Conservation (phyloP, 2,797 vertebrate species). For the Sarcophilus harrisii region DNA sequence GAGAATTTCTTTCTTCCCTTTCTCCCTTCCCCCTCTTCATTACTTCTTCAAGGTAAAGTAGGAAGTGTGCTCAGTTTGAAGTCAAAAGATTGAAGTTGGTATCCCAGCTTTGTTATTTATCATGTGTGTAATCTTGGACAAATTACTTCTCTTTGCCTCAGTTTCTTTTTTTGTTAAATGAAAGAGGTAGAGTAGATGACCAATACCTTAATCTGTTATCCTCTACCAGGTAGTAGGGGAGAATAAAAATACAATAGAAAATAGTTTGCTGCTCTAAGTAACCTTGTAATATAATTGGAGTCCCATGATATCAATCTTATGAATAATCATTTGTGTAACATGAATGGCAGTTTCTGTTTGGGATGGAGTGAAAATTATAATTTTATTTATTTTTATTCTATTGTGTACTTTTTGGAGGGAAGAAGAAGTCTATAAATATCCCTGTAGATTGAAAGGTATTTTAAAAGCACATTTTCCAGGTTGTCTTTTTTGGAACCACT, state of each 20-base stretch:
- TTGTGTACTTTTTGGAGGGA: background rate
- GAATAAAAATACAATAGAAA: background rate
- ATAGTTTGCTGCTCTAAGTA: background rate
- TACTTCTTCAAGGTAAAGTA: background rate
- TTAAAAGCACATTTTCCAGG: background rate
- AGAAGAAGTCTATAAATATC: background rate
- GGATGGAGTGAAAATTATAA: background rate
- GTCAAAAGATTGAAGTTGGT: background rate
- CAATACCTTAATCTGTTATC: background rate
- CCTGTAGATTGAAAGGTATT: background rate
- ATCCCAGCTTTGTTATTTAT: background rate
- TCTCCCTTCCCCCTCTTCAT: background rate
- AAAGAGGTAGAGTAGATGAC: background rate
- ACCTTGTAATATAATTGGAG: background rate
- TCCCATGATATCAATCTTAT: background rate
- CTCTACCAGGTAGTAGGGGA: background rate
- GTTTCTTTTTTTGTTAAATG: background rate
- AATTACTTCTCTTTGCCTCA: background rate
- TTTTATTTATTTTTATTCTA: background rate
- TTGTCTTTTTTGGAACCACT: background rate
- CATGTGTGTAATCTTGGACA: background rate
- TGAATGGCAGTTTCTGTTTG: background rate
- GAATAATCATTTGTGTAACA: background rate
- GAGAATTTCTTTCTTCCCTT: background rate
- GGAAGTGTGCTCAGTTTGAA: background rate